These are phyloP conservation scores for Illadopsis cleaveri DNA, from an alignment of 2,113 vertebrate species.

Conservation along the genomic window DNA sequence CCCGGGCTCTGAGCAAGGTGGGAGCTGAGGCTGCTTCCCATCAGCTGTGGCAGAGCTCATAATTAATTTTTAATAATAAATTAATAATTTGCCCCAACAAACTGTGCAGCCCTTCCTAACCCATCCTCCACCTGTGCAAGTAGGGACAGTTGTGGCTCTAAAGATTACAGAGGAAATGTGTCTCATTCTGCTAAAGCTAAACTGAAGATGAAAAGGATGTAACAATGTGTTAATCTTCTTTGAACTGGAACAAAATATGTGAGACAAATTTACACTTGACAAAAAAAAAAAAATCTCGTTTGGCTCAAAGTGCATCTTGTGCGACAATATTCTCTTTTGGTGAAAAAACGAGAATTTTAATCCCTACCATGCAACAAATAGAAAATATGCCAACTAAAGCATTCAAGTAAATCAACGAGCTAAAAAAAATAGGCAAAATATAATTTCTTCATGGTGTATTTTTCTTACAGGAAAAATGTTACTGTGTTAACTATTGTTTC, in stretches of 20 bases:
- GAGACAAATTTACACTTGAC: slow-evolving; percentile 37
- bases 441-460: slow-evolving; percentile 56
- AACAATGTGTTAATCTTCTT: slow-evolving; percentile 14
- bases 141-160: background rate
- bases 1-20: background rate
- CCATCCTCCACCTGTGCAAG: background rate
- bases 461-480: slow-evolving; percentile 54
- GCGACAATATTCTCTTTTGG: background rate
- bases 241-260: slow-evolving; percentile 23
- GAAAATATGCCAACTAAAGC: background rate
- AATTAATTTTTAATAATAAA: background rate
- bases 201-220: background rate
- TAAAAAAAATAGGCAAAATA: slow-evolving; percentile 23
- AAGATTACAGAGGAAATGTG: background rate
- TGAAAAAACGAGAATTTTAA: slow-evolving; percentile 48
- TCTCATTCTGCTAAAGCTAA: background rate
- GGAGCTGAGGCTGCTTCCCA: background rate
- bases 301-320: background rate
- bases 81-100: background rate
- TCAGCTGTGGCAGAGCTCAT: background rate
- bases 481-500: slow-evolving; percentile 50
- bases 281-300: background rate
- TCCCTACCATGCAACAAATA: slow-evolving; percentile 28
- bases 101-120: background rate
- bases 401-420: slow-evolving; percentile 35